Evolutionary conservation across 2,888 invertebrate genomes (phyloP), one percentile per base, ranked within the genome.

Genomic region (Epistrophe eligans): DNA sequence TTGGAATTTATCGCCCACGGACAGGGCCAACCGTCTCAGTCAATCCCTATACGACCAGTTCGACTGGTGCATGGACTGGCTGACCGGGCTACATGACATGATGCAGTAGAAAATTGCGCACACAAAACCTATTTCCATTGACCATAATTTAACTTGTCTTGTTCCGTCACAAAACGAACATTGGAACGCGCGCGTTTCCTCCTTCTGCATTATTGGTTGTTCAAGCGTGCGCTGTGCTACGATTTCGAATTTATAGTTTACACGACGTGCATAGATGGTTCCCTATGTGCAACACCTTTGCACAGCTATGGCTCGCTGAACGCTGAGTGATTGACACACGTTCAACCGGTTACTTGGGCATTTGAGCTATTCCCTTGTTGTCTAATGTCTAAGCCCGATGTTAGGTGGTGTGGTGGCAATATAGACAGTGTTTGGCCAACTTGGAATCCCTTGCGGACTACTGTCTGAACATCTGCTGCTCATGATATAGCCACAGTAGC

Each of bases 1-100:
- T 87, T 83, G 87, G 87, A 87, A 87, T 87, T 87, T 83, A 87
- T 87, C 83, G 87, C 83, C 87, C 87, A 87, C 87, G 60, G 83
- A 76, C 87, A 79, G 87, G 87, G 76, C 79, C 28, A 50, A 19
- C 58, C 64, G 66, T 74, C 67, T 40, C 48, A 79, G 81, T 38
- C 73, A 55, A 28, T 58, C 32, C 52, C 28, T 45, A 48, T 17
- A 17, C 35, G 52, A 52, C 48, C 48, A 38, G 66, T 57, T 71
- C 71, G 62, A 72, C 82, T 74, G 45, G 72, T 67, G 67, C 40
- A 60, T 15, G 19, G 38, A 24, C 32, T 8, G 15, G 40, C 45
- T 67, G 79, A 70, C 70, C 81, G 4, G 32, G 5, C 32, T 9
- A 77, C 73, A 82, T 79, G 82, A 85, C 85, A 85, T 82, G 85